Evolutionary conservation across 1,140 invertebrate genomes (phyloP).

Genomic region (Zaprionus africanus): DNA sequence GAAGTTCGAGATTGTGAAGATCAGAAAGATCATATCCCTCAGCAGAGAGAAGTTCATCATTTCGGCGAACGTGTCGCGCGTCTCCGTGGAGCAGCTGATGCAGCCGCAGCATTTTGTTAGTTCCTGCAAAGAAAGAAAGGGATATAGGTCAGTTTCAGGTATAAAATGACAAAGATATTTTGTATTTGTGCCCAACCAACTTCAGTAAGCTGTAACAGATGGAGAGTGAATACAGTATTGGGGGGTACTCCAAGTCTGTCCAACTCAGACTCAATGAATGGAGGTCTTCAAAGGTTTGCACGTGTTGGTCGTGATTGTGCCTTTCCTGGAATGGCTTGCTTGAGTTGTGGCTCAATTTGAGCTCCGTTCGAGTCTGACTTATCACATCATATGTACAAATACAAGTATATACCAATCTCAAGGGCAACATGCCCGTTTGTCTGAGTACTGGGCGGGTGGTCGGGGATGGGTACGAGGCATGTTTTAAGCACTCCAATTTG

Average conservation of each 20-base stretch:
- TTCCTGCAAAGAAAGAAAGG: constrained; percentile 55
- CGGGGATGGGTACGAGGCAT: neutral
- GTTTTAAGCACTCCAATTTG: neutral
- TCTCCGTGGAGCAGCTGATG: constrained; percentile 86
- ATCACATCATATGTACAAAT: too few species aligned
- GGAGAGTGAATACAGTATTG: too few species aligned
- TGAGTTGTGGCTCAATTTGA: neutral
- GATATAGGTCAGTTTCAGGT: neutral
- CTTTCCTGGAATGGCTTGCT: neutral
- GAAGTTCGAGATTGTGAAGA: constrained; percentile 97
- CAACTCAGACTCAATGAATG: too few species aligned
- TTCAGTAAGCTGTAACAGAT: too few species aligned
- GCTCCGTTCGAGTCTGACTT: too few species aligned
- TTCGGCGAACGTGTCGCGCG: constrained; percentile 89
- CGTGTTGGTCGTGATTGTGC: neutral
- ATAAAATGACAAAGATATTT: too few species aligned
- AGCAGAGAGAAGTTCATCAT: constrained; percentile 95
- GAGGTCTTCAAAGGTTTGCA: neutral
- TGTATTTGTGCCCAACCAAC: too few species aligned
- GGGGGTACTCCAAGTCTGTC: too few species aligned
- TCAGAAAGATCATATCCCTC: constrained; percentile 93
- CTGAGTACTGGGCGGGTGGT: neutral
- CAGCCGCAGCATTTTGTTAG: constrained; percentile 84
- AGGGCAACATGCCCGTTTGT: neutral
- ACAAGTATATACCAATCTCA: neutral